phyloP scores from a whole-genome alignment of 2,113 vertebrate genomes.

The Vulpes vulpes region DNA sequence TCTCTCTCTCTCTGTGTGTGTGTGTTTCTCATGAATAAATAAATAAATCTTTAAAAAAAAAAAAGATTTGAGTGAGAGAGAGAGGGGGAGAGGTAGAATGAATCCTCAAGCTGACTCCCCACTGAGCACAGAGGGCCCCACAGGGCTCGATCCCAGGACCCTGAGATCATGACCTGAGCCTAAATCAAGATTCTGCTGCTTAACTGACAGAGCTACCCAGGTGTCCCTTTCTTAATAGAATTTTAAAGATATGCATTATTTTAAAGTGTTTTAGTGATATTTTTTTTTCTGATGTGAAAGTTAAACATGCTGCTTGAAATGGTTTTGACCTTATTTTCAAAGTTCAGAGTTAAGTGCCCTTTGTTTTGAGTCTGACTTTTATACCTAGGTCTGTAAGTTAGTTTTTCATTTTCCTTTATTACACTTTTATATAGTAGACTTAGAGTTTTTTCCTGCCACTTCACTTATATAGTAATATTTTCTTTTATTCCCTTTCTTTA shows the following conservation, averaged over 20 bases:
- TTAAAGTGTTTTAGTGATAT: background rate
- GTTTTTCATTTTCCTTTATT: constrained; percentile 44
- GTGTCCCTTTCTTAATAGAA: background rate
- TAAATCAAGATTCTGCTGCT: background rate
- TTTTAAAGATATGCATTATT: background rate
- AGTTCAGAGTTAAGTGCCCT: constrained; percentile 17
- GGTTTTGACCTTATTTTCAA: constrained; percentile 54
- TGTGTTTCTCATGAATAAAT: no score
- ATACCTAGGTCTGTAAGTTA: background rate
- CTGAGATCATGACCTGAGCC: background rate
- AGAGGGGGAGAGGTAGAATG: background rate
- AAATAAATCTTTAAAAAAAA: no score
- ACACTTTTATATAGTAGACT: background rate
- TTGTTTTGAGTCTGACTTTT: constrained; percentile 40
- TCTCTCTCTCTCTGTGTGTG: no score
- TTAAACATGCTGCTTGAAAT: constrained; percentile 44
- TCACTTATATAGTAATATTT: constrained; percentile 18
- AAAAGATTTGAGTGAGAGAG: no score
- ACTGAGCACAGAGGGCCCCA: no score
- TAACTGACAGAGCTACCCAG: background rate
- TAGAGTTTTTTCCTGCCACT: background rate
- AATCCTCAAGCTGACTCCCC: background rate
- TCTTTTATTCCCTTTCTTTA: constrained; percentile 81
- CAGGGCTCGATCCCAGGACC: background rate
- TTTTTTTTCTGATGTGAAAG: background rate